Evolutionary conservation across 2,888 invertebrate species (phyloP), one percentile per base, ranked within the genome.

Genomic region (Andrena hattorfiana): DNA sequence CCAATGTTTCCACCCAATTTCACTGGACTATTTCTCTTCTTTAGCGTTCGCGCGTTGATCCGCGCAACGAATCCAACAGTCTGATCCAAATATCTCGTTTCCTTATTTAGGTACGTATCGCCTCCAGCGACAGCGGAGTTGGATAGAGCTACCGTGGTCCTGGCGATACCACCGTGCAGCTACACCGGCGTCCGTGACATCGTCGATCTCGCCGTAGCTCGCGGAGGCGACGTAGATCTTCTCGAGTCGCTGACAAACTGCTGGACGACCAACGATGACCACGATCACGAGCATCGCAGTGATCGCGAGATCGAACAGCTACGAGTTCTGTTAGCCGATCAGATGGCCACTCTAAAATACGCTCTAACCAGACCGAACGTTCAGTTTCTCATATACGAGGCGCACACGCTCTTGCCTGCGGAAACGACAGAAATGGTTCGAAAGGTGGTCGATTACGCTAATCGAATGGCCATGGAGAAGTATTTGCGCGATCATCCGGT

Each of bases 291-390:
- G 1, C 42, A 5, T 42, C 42, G 5, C 16, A 42, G 1, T 42
- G 84, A 89, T 7, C 83, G 75, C 13, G 89, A 83, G 28, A 75
- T 81, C 6, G 85, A 86, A 10, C 88, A 90, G 16, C 90, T 92
- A 1, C 88, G 81, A 7, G 73, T 81, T n/a, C 96, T 97, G 64
- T 94, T 97, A 26, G 96, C 96, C 87, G 97, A 97, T 91, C 97
- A 98, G 92, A 95, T 96, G 91, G 95, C 96, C 89, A 97, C 97
- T 0, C 94, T 98, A 13, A 95, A 96, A 86, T 95, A 96, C 87
- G 96, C 97, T 0, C 95, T 98, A 95, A 97, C 97, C 0, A 96
- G 97, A 71, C 97, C 98, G 0, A 97, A 97, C 94, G 97, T 97
- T 30, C 98, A 98, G 91, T 95, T 97, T 83, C 95, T 97, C 16